phyloP scores from a whole-genome alignment of 2,113 vertebrate genomes.

The Oryzias celebensis region DNA sequence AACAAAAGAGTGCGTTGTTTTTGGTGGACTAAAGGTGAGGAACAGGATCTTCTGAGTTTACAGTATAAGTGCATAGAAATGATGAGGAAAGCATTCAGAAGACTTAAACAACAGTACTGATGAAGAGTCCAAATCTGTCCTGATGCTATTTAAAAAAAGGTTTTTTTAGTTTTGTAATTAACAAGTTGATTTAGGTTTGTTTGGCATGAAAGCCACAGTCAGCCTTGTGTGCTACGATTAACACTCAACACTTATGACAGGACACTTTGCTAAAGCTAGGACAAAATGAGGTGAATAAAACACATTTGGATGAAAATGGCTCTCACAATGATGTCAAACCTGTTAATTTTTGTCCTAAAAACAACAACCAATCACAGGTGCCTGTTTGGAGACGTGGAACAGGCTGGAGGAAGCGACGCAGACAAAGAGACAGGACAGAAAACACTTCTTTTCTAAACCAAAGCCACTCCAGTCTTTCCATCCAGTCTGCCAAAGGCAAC shows the following conservation, averaged over 20 bases:
- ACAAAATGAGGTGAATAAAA: conserved; percentile 19
- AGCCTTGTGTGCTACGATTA: conserved; percentile 37
- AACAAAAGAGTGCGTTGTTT: conserved; percentile 45
- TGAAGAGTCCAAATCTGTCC: conserved; percentile 23
- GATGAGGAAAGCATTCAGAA: conserved; percentile 12
- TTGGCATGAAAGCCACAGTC: conserved; percentile 34
- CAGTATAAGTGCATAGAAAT: conserved; percentile 6
- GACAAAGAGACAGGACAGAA: conserved; percentile 53
- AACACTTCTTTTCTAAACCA: conserved; percentile 33
- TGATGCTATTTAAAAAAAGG: conserved; percentile 35
- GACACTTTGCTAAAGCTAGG: conserved; percentile 41
- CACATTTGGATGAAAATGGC: conserved; percentile 17
- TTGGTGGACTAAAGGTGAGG: too few relatives aligned
- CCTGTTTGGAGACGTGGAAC: background rate
- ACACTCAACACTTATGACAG: conserved; percentile 52
- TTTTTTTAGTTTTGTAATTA: conserved; percentile 37
- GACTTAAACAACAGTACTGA: conserved; percentile 26
- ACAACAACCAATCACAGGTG: conserved; percentile 11
- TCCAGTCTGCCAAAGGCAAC: conserved; percentile 16
- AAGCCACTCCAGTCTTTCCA: conserved; percentile 35
- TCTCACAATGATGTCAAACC: conserved; percentile 6
- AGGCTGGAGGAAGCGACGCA: conserved; percentile 20
- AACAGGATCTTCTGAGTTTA: too few relatives aligned
- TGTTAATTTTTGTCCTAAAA: conserved; percentile 23
- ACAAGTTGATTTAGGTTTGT: conserved; percentile 12